Evolutionary conservation across 35 echinoderm and acorn worm genomes (phyloP), one percentile per base, ranked within the genome.

Genomic region (Stichopus chloronotus): DNA sequence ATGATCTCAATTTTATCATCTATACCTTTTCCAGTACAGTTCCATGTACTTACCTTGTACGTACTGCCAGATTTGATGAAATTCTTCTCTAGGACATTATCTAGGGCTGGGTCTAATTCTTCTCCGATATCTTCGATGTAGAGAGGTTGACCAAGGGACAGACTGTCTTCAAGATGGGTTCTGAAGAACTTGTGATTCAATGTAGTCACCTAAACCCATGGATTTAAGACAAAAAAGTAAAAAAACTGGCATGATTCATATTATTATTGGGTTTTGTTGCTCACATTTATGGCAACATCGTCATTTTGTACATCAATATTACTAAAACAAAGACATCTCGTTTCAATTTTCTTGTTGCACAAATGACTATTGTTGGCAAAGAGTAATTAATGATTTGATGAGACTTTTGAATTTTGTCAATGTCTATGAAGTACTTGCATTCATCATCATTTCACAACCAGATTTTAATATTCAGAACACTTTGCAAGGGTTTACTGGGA

Each of bases 51-150:
- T 90, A 98, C 97, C 94, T 98, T 98, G 72, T 78, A 96, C 25
- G 97, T 98, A 43, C 92, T 94, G 54, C 97, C 97, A 90, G 97
- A 98, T 83, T 98, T 98, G 93, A 98, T 98, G 76, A 98, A 98
- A 88, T 98, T 98, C 79, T 98, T 98, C 76, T 96, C 97, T 53
- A 98, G 86, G 21, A 98, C 97, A 92, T 98, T 98, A 61, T 98
- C 97, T 25, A 98, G 85, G 19, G 97, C 97, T 58, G 97, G 97
- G 77, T 98, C 97, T n/a, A 98, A 79, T 5, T 98, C 97, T 78
- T 98, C 97, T 43, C 94, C 97, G 16, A 98, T 94, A 72, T 98
- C 97, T 84, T 98, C 97, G 55, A 98, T 87, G 69, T 94, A 90
- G 12, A 98, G 87, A 24, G 97, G 97, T 10, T 93, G 87, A 8